phyloP scores from a whole-genome alignment of 2,113 vertebrate genomes.

The Poecilia latipinna region DNA sequence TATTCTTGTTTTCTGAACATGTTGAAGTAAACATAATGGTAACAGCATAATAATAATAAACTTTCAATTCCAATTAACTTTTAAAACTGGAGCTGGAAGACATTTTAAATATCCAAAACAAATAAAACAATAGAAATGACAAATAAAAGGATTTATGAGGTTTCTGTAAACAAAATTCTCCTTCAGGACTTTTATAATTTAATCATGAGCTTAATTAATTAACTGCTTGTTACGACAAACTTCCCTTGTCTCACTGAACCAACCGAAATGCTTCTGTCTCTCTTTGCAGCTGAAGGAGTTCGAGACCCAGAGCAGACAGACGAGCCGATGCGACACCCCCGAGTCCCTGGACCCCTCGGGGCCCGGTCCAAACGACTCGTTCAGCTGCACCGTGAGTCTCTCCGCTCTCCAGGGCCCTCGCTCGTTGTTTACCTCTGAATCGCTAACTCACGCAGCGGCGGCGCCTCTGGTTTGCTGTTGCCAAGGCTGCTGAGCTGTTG shows the following conservation, averaged over 20 bases:
- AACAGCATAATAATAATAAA: too few relatives aligned
- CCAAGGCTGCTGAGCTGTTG: constrained; percentile 60
- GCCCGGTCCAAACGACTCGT: constrained; percentile 81
- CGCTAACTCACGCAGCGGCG: constrained; percentile 20
- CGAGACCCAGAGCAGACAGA: constrained; percentile 88
- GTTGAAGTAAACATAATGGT: too few relatives aligned
- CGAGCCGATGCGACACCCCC: constrained; percentile 72
- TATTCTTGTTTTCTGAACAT: too few relatives aligned
- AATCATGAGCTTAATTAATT: too few relatives aligned
- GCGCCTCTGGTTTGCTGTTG: constrained; percentile 21
- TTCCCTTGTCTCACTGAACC: too few relatives aligned
- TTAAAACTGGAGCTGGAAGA: too few relatives aligned
- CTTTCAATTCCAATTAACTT: too few relatives aligned
- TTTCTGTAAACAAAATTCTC: too few relatives aligned
- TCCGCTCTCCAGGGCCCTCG: constrained; percentile 10
- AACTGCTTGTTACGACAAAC: background rate
- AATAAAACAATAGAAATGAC: too few relatives aligned
- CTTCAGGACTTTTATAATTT: too few relatives aligned
- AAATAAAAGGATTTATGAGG: too few relatives aligned
- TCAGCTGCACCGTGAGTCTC: constrained; percentile 88
- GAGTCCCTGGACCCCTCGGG: constrained; percentile 86
- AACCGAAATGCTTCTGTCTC: constrained; percentile 11
- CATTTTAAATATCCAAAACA: too few relatives aligned
- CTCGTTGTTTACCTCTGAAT: constrained; percentile 40
- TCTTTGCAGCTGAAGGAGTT: constrained; percentile 93